phyloP scores from a whole-genome alignment of 2,888 invertebrate species.

The Junonia oenone region DNA sequence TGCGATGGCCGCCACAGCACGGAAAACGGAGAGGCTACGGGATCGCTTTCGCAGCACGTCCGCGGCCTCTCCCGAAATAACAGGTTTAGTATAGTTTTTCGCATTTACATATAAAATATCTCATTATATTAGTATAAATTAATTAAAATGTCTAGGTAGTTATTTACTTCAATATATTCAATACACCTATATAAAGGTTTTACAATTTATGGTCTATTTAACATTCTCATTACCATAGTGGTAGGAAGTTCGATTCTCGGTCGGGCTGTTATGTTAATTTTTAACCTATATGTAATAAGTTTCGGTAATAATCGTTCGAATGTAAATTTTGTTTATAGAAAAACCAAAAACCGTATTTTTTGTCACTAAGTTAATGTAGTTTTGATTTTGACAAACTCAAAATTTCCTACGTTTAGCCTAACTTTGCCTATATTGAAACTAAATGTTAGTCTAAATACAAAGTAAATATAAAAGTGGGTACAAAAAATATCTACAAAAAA shows the following conservation, averaged over 20 bases:
- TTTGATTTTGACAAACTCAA: too few relatives aligned
- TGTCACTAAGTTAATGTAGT: not conserved
- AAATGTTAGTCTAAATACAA: too few relatives aligned
- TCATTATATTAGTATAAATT: not conserved
- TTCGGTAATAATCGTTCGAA: conserved; percentile 24
- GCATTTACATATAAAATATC: not conserved
- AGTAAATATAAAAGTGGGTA: too few relatives aligned
- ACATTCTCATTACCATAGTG: conserved; percentile 8
- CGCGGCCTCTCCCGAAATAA: too few relatives aligned
- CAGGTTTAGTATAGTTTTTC: too few relatives aligned
- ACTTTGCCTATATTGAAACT: too few relatives aligned
- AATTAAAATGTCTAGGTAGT: not conserved
- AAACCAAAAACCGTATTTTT: not conserved
- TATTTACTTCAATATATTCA: conserved; percentile 4
- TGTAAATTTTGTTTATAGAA: conserved; percentile 16
- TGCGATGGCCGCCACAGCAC: too few relatives aligned
- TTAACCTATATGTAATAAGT: conserved; percentile 27
- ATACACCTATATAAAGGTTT: conserved; percentile 4
- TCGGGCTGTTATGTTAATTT: conserved; percentile 25
- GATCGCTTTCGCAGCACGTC: too few relatives aligned
- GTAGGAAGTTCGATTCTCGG: conserved; percentile 9
- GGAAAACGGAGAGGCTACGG: too few relatives aligned
- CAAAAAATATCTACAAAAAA: too few relatives aligned
- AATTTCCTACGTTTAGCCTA: too few relatives aligned
- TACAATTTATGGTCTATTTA: conserved; percentile 14